Percentiles rank a stretch among this genome's conserved stretches.
phyloP scores from a whole-genome alignment of 2,888 invertebrate species.

The Polyploca ridens region DNA sequence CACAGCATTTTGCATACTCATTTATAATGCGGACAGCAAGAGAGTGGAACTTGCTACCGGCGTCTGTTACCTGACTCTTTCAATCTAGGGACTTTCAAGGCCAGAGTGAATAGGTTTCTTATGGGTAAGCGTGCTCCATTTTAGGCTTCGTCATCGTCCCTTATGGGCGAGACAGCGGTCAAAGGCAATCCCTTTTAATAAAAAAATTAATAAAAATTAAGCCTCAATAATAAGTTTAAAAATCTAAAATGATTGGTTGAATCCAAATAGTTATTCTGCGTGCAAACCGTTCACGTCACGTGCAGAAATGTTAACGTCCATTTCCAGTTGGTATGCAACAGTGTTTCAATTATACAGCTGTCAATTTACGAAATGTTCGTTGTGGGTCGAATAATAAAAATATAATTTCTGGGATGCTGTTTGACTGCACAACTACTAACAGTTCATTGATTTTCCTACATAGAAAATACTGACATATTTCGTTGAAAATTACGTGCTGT shows the following conservation, averaged over 20 bases:
- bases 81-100: no score
- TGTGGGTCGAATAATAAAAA: slow-evolving; percentile 29
- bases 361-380: slow-evolving; percentile 24
- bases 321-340: slow-evolving; percentile 27
- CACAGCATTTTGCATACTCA: no score
- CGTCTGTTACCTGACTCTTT: no score
- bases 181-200: no score
- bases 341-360: slow-evolving; percentile 33
- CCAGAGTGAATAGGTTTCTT: no score
- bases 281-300: slow-evolving; percentile 20
- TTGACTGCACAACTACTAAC: neutral
- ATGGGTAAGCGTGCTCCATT: no score
- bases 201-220: no score
- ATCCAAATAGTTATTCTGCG: neutral
- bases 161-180: no score
- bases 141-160: no score
- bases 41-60: no score
- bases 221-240: neutral
- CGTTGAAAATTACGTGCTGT: no score
- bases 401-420: slow-evolving; percentile 10
- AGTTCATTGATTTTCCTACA: neutral
- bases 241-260: neutral
- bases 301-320: slow-evolving; percentile 26
- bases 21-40: no score
- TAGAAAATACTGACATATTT: neutral